Evolutionary conservation across 2,113 vertebrate species (phyloP).

Genomic region (Gymnogyps californianus): DNA sequence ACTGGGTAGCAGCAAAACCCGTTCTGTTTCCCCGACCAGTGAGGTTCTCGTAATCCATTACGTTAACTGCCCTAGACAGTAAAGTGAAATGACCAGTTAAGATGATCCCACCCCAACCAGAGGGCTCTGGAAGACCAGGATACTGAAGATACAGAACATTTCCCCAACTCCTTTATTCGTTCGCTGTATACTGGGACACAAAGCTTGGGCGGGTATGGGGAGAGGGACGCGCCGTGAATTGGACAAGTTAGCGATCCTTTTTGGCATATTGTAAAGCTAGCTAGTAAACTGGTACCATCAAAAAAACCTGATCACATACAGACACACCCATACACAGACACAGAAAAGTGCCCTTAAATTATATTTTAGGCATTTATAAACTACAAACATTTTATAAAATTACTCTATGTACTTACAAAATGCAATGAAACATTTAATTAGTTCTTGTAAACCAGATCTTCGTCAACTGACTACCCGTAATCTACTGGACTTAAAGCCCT

Average conservation of each 20-base stretch:
- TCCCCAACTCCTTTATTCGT: constrained; percentile 44
- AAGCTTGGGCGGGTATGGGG: constrained; percentile 5
- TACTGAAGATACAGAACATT: constrained; percentile 88
- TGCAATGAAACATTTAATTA: constrained; percentile 78
- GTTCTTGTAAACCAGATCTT: constrained; percentile 86
- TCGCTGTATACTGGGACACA: constrained; percentile 53
- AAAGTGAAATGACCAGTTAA: constrained; percentile 65
- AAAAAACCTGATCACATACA: constrained; percentile 58
- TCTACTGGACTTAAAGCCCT: constrained; percentile 90
- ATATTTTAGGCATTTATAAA: constrained; percentile 64
- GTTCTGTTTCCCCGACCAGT: constrained; percentile 63
- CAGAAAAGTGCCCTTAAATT: constrained; percentile 67
- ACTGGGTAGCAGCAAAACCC: constrained; percentile 19
- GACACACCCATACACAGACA: constrained; percentile 56
- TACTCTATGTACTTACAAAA: constrained; percentile 82
- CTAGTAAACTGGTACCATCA: constrained; percentile 70
- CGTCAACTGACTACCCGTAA: constrained; percentile 94
- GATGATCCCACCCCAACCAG: constrained; percentile 70
- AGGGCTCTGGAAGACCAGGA: constrained; percentile 79
- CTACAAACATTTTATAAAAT: constrained; percentile 74
- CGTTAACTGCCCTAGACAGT: constrained; percentile 43
- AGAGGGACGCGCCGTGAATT: not conserved
- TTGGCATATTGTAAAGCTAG: constrained; percentile 79
- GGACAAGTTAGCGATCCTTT: constrained; percentile 51
- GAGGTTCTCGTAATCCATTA: constrained; percentile 56